phyloP scores from a whole-genome alignment of 2,888 invertebrate species.

The Exephanes ischioxanthus region DNA sequence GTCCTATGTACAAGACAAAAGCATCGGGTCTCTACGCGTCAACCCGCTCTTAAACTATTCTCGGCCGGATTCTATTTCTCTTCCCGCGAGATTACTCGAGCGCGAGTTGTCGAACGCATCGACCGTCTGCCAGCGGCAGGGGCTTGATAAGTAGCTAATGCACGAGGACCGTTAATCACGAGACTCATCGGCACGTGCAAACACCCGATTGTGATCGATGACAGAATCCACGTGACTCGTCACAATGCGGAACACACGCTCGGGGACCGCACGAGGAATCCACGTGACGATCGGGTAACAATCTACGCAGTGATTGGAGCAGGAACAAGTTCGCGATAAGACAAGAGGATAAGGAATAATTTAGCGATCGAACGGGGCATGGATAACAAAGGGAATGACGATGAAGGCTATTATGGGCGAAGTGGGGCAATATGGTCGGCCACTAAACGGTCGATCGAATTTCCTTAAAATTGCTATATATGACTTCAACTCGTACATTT shows the following conservation, averaged over 20 bases:
- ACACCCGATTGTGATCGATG: neutral
- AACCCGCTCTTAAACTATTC: conserved; percentile 45
- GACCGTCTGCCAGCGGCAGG: neutral
- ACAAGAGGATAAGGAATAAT: neutral
- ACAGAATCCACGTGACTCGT: conserved; percentile 14
- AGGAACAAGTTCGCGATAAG: neutral
- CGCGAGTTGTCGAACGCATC: conserved; percentile 42
- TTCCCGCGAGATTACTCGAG: conserved; percentile 23
- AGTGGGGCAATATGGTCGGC: neutral
- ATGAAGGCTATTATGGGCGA: neutral
- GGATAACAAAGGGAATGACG: neutral
- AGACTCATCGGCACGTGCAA: conserved; percentile 25
- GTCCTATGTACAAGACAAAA: conserved; percentile 9
- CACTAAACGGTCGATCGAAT: neutral
- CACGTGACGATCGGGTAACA: conserved; percentile 9
- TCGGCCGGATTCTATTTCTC: conserved; percentile 33
- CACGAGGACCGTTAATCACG: conserved; percentile 17
- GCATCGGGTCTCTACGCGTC: conserved; percentile 16
- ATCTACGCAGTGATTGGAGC: neutral
- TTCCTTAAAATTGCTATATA: neutral
- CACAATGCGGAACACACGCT: neutral
- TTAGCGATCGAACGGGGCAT: neutral
- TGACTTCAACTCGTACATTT: neutral
- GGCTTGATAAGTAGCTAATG: neutral
- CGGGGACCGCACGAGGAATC: neutral